A percentile compares a stretch with the other conserved stretches of the same genome.
Evolutionary conservation across 2,888 invertebrate species (phyloP).

Genomic region (Aelia acuminata): DNA sequence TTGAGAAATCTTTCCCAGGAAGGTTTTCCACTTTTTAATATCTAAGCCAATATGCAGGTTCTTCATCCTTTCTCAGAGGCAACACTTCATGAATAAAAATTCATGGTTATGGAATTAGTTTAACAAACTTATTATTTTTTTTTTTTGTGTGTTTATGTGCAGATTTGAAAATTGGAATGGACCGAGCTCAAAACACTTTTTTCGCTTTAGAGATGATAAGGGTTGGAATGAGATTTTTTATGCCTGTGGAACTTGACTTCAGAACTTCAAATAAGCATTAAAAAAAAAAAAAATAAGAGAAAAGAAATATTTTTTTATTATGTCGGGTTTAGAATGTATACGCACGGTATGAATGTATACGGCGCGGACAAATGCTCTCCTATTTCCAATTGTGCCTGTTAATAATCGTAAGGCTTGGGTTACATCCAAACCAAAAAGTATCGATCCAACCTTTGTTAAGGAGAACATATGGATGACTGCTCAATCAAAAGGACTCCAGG

Average conservation of each 20-base stretch:
- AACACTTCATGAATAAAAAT: constrained; percentile 7
- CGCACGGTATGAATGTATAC: too few species aligned
- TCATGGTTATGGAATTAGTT: background rate
- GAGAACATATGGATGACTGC: background rate
- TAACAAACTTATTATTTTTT: constrained; percentile 16
- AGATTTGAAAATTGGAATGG: background rate
- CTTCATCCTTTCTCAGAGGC: background rate
- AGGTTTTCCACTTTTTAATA: background rate
- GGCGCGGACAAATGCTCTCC: too few species aligned
- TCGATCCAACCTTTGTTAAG: background rate
- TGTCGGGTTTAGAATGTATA: too few species aligned
- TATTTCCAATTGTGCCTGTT: too few species aligned
- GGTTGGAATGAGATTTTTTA: background rate
- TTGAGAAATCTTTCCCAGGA: background rate
- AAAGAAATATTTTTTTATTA: too few species aligned
- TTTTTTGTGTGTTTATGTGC: background rate
- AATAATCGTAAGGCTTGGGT: too few species aligned
- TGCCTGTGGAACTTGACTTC: background rate
- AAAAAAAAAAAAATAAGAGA: too few species aligned
- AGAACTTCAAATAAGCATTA: background rate
- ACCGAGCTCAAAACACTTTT: background rate
- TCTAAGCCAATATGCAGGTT: background rate
- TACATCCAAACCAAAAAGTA: too few species aligned
- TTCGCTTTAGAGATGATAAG: background rate
- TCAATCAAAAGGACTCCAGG: background rate